A percentile compares a stretch with the other conserved stretches of the same genome.
Conservation (phyloP, 1,140 invertebrate genomes). For the Scylla paramamosain region DNA sequence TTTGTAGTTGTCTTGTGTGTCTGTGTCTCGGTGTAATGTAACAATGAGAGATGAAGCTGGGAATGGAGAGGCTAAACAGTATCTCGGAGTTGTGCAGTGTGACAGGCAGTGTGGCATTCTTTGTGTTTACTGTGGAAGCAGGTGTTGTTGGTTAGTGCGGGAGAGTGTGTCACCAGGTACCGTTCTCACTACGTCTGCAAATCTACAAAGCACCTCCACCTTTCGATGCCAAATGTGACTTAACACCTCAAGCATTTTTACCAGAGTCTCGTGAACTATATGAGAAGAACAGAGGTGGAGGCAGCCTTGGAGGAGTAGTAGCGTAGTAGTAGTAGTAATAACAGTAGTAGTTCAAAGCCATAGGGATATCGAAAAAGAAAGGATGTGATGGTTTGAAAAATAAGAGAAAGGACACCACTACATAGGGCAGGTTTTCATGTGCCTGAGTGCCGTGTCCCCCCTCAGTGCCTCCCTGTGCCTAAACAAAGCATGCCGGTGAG, state of each 20-base stretch:
- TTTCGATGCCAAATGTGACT: neutral
- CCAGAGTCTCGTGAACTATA: neutral
- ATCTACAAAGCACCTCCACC: conserved; percentile 7
- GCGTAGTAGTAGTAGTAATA: neutral
- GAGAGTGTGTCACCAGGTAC: neutral
- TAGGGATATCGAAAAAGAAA: neutral
- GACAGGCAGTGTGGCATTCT: neutral
- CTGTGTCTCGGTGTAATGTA: neutral
- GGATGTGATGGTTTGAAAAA: neutral
- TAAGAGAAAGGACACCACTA: neutral
- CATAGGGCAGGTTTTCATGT: neutral
- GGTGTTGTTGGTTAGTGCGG: neutral
- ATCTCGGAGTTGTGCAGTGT: neutral
- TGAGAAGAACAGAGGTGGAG: neutral
- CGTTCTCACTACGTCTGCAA: neutral
- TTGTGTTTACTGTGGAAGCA: neutral
- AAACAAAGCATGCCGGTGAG: conserved; percentile 10
- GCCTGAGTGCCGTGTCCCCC: conserved; percentile 13
- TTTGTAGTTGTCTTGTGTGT: neutral
- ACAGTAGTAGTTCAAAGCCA: neutral
- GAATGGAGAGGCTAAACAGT: neutral
- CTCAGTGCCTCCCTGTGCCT: conserved; percentile 17
- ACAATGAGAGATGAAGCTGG: neutral
- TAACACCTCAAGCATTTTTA: too few relatives aligned
- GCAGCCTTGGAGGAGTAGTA: neutral